A percentile compares a stretch with the other conserved stretches of the same genome.
phyloP scores from a whole-genome alignment of 2,888 invertebrate genomes.

The Elmis aenea region DNA sequence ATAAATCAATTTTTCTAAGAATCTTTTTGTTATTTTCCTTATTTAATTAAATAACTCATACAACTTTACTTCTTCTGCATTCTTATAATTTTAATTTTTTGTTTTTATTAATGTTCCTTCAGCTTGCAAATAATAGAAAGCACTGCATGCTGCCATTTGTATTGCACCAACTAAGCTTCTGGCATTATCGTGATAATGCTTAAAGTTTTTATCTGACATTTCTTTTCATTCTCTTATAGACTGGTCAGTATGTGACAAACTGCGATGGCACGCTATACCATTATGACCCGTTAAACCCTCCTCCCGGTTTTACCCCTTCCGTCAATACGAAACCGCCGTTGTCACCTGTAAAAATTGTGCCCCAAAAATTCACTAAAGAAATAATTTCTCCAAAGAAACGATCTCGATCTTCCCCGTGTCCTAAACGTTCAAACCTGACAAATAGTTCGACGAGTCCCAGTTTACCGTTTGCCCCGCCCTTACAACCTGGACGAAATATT shows the following conservation, averaged over 20 bases:
- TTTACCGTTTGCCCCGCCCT: constrained; percentile 40
- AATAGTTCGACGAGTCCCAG: constrained; percentile 44
- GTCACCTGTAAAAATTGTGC: constrained; percentile 29
- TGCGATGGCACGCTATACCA: constrained; percentile 75
- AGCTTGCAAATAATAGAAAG: too few species aligned
- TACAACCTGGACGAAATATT: constrained; percentile 24
- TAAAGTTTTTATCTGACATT: constrained; percentile 1
- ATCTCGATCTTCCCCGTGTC: constrained; percentile 31
- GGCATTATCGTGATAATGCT: too few species aligned
- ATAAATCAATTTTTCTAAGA: too few species aligned
- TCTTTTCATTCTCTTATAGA: constrained; percentile 50
- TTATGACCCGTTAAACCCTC: constrained; percentile 69
- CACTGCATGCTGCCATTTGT: too few species aligned
- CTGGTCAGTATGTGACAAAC: constrained; percentile 69
- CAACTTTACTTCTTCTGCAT: too few species aligned
- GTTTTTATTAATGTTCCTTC: too few species aligned
- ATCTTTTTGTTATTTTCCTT: too few species aligned
- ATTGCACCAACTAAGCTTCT: too few species aligned
- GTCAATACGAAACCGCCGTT: constrained; percentile 23
- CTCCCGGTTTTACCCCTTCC: constrained; percentile 37
- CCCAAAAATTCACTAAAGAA: constrained; percentile 20
- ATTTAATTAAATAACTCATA: too few species aligned
- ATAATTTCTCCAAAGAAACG: constrained; percentile 33
- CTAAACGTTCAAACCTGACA: constrained; percentile 32
- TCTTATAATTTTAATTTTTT: too few species aligned